These are phyloP conservation scores for Criorhina ranunculi DNA, from an alignment of 2,888 invertebrate species.

Conservation along the genomic window DNA sequence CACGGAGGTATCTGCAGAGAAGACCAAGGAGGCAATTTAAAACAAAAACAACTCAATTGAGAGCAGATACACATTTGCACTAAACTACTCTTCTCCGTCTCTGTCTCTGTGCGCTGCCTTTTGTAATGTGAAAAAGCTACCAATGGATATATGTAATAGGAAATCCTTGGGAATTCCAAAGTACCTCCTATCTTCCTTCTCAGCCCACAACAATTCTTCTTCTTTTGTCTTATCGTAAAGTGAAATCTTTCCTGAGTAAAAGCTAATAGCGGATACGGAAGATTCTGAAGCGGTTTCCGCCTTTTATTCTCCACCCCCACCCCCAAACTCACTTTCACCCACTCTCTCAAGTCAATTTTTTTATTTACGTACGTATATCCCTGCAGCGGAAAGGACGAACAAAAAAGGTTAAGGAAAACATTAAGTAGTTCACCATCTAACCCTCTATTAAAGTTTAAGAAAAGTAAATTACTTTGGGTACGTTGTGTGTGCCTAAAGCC, in stretches of 20 bases:
- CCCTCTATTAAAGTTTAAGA: conserved; percentile 72
- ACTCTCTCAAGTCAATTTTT: conserved; percentile 39
- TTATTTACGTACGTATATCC: conserved; percentile 66
- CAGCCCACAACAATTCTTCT: conserved; percentile 28
- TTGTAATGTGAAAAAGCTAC: conserved; percentile 14
- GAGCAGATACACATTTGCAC: conserved; percentile 12
- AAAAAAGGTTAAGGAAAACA: conserved; percentile 36
- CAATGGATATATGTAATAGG: not conserved
- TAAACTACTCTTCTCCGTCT: not conserved
- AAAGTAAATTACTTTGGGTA: conserved; percentile 66
- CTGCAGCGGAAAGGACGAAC: conserved; percentile 61
- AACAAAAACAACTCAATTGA: conserved; percentile 23
- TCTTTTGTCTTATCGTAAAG: conserved; percentile 70
- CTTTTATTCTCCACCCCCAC: conserved; percentile 16
- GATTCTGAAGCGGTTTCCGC: conserved; percentile 70
- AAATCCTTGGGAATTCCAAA: conserved; percentile 45
- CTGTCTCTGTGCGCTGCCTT: too few relatives aligned
- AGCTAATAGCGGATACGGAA: conserved; percentile 72
- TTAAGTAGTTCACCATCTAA: conserved; percentile 70
- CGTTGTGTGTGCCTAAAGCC: conserved; percentile 54
- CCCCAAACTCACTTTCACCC: conserved; percentile 8
- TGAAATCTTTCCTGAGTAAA: conserved; percentile 55
- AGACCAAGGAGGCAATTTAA: conserved; percentile 29
- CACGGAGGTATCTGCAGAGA: not conserved
- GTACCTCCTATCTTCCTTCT: conserved; percentile 1